These are phyloP conservation scores for Festucalex cinctus DNA, from an alignment of 2,113 vertebrate genomes.

Conservation along the genomic window DNA sequence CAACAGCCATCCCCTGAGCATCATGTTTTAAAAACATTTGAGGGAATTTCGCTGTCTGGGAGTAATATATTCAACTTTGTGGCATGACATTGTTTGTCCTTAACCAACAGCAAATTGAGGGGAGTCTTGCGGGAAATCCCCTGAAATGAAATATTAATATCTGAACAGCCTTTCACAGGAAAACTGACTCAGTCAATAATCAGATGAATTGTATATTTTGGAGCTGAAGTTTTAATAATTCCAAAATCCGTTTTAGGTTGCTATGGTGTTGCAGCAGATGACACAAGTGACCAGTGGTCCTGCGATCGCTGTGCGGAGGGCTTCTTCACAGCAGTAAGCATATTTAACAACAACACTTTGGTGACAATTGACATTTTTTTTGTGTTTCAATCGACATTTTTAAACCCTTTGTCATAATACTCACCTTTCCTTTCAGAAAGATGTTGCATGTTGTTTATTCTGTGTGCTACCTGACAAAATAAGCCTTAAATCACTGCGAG, in stretches of 20 bases:
- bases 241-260: slow-evolving; percentile 79
- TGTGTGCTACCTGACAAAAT: background rate
- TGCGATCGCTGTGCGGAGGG: slow-evolving; percentile 86
- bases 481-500: background rate
- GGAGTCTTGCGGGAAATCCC: background rate
- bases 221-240: slow-evolving; percentile 1
- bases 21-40: background rate
- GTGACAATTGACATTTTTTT: background rate
- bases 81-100: background rate
- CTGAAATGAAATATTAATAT: background rate
- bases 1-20: background rate
- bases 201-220: background rate
- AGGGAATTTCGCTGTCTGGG: background rate
- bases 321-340: slow-evolving; percentile 87
- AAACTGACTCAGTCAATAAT: background rate
- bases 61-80: background rate
- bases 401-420: background rate
- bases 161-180: slow-evolving; percentile 1
- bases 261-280: slow-evolving; percentile 84
- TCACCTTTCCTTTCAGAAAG: background rate
- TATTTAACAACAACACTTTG: background rate
- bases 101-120: background rate
- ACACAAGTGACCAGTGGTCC: slow-evolving; percentile 80
- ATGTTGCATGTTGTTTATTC: slow-evolving; percentile 7
- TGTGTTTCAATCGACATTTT: background rate